A percentile compares a stretch with the other conserved stretches of the same genome.
These are phyloP conservation scores for Drosophila watanabei DNA, from an alignment of 1,140 invertebrate genomes.

Conservation along the genomic window DNA sequence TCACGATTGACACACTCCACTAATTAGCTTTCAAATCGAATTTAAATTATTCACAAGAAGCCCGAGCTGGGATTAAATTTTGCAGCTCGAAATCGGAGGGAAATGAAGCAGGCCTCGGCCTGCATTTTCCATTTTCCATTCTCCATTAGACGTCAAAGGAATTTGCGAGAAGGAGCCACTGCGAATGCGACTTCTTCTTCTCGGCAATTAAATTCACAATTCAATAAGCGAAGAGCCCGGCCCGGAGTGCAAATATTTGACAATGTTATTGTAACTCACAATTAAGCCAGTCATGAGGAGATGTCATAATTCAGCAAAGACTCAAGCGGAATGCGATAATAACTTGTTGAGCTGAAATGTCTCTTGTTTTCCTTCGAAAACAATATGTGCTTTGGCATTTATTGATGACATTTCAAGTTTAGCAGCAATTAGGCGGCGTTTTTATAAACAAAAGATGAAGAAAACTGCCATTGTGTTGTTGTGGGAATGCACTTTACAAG, in stretches of 20 bases:
- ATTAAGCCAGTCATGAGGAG: constrained; percentile 7
- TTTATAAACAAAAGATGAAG: background rate
- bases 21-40: constrained; percentile 50
- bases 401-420: background rate
- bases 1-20: constrained; percentile 30
- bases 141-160: constrained; percentile 16
- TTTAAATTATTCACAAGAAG: constrained; percentile 39
- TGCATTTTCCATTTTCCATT: constrained; percentile 7
- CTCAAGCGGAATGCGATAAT: background rate
- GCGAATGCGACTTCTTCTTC: background rate
- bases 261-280: constrained; percentile 18
- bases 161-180: background rate
- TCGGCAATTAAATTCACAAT: constrained; percentile 11
- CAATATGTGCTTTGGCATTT: background rate
- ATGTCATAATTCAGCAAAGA: background rate
- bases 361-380: background rate
- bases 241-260: constrained; percentile 9
- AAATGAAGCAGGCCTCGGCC: background rate
- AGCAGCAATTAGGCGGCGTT: background rate
- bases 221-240: background rate
- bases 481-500: background rate
- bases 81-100: background rate
- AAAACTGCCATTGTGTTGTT: background rate
- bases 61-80: constrained; percentile 15
- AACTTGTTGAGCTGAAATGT: background rate